phyloP scores from a whole-genome alignment of 2,888 invertebrate species.

The Agriotes lineatus region DNA sequence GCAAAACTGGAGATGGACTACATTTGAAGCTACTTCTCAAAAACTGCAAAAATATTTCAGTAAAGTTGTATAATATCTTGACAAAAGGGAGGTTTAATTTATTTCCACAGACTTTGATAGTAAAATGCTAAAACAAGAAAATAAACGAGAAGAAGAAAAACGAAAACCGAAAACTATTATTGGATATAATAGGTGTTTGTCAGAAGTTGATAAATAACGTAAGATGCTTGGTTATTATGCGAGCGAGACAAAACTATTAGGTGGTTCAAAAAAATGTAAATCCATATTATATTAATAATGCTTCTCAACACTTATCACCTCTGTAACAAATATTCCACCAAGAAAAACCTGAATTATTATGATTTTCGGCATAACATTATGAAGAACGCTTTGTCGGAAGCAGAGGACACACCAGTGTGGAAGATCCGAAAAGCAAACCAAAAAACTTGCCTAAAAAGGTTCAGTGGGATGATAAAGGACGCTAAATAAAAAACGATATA shows the following conservation, averaged over 20 bases:
- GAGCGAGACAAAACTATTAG: conserved; percentile 38
- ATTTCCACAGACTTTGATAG: conserved; percentile 47
- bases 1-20: conserved; percentile 39
- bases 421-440: no score
- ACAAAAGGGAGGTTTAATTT: conserved; percentile 45
- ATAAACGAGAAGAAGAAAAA: conserved; percentile 13
- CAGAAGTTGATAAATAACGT: conserved; percentile 37
- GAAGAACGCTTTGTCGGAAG: no score
- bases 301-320: no score
- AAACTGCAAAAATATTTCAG: conserved; percentile 34
- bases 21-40: conserved; percentile 38
- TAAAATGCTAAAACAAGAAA: conserved; percentile 31
- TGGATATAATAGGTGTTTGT: conserved; percentile 43
- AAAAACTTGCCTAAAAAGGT: no score
- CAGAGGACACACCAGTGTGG: no score
- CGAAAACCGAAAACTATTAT: conserved; percentile 37
- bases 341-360: no score
- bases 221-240: conserved; percentile 46
- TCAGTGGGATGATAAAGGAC: no score
- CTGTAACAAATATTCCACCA: no score
- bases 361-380: no score
- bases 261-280: no score
- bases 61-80: conserved; percentile 47
- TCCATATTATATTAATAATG: no score
- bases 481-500: no score